These are phyloP conservation scores for Falco peregrinus DNA, from an alignment of 2,797 vertebrate genomes.

Conservation along the genomic window DNA sequence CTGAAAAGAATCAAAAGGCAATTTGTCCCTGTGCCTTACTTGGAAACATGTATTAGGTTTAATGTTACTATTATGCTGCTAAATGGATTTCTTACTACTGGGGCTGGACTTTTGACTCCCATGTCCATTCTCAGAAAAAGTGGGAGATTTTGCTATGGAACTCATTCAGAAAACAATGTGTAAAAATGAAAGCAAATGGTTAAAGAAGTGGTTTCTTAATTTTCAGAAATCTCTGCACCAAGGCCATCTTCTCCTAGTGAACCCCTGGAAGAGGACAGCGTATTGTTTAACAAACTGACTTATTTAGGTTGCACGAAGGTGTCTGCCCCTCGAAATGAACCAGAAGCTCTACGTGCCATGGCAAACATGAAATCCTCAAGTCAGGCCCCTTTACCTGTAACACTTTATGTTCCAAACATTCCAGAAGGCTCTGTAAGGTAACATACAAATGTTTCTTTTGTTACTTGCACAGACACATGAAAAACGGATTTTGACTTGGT, in stretches of 20 bases:
- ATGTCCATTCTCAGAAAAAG: not conserved
- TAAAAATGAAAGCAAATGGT: not conserved
- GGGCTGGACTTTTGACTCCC: not conserved
- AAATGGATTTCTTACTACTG: not conserved
- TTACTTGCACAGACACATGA: not conserved
- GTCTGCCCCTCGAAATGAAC: slow-evolving; percentile 91
- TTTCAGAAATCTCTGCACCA: slow-evolving; percentile 72
- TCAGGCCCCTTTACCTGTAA: slow-evolving; percentile 85
- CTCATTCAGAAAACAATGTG: not conserved
- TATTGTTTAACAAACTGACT: slow-evolving; percentile 94
- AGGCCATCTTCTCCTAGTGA: slow-evolving; percentile 58
- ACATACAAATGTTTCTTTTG: not conserved
- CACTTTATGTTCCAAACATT: slow-evolving; percentile 90
- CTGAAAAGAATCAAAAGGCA: not conserved
- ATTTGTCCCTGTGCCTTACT: not conserved
- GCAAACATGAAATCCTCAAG: slow-evolving; percentile 86
- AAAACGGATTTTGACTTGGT: not conserved
- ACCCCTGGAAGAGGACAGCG: slow-evolving; percentile 89
- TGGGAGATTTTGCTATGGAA: not conserved
- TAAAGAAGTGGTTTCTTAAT: not conserved
- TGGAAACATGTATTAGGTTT: not conserved
- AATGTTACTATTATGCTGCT: not conserved
- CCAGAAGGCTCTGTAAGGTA: slow-evolving; percentile 96
- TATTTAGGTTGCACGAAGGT: slow-evolving; percentile 95
- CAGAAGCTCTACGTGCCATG: slow-evolving; percentile 91